Evolutionary conservation across 2,888 invertebrate genomes (phyloP).

Genomic region (Aplocera efformata): DNA sequence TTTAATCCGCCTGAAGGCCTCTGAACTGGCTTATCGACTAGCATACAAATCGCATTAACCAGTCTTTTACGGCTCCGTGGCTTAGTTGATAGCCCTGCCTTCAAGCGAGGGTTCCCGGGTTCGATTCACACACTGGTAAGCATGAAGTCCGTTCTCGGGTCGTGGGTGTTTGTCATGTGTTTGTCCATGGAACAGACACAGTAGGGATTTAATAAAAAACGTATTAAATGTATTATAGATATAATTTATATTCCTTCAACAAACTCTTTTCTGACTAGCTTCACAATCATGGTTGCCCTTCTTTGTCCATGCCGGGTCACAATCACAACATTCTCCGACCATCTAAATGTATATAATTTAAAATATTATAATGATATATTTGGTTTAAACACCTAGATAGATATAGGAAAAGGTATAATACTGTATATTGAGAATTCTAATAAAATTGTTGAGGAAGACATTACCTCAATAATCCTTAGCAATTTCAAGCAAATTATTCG

Average conservation of each 20-base stretch:
- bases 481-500: background rate
- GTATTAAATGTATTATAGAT: conserved; percentile 27
- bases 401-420: conserved; percentile 62
- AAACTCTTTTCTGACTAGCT: conserved; percentile 16
- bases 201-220: background rate
- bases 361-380: conserved; percentile 19
- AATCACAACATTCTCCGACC: background rate
- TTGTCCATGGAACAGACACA: too few relatives aligned
- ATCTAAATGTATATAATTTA: background rate
- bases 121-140: too few relatives aligned
- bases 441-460: conserved; percentile 25
- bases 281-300: conserved; percentile 13
- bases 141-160: too few relatives aligned
- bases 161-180: too few relatives aligned
- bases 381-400: conserved; percentile 8
- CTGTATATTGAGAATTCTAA: conserved; percentile 50
- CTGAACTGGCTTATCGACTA: too few relatives aligned
- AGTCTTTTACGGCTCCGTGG: too few relatives aligned
- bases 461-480: background rate
- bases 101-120: too few relatives aligned
- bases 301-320: background rate
- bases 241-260: conserved; percentile 21
- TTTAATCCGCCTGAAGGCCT: too few relatives aligned
- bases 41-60: too few relatives aligned
- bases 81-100: too few relatives aligned